Base-by-base conservation (phyloP, 2,888 invertebrate genomes). In the Holacanthella duospinosa region DNA sequence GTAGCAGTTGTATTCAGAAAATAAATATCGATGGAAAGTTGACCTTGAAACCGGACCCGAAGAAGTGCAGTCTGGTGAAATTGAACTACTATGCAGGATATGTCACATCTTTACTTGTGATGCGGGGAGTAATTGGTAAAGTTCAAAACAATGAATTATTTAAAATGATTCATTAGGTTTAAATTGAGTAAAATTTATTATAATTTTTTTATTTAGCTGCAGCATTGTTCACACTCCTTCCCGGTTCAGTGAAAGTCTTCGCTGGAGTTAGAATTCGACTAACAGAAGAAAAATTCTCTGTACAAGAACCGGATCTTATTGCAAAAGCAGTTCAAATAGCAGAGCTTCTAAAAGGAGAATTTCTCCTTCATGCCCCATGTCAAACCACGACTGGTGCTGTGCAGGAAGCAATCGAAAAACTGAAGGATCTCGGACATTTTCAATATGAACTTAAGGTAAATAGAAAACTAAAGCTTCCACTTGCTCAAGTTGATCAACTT, bases 11-110 rank as follows among this genome's bases (percentile, higher is more conserved):
- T 26, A 21, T 57, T 58, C 29, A 29, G 1, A 57, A 6, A 28
- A 62, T 56, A 21, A n/a, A 1, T 21, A 21, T 28, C 12, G 55
- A 28, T 28, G 28, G 29, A 44, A 57, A 12, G 43, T 36, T 59
- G 4, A 9, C 4, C 21, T n/a, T 66, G 21, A 48, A 19, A 27
- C 55, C 59, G 24, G 48, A 48, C 1, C 1, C 21, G 1, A 29
- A 55, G 2, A 4, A 25, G 2, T 48, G 25, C 26, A 64, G 55
- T 36, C 26, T 64, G 6, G n/a, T 55, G 19, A 43, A 54, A 29
- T 55, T 69, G 16, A 59, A 62, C 12, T 69, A 69, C 24, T 67
- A 67, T 19, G 64, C 69, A 1, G 66, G 65, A 36, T 59, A 61
- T 54, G n/a, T 67, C 2, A 27, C 65, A 6, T 62, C 64, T 9